phyloP scores from a whole-genome alignment of 2,797 vertebrate genomes.

The Bovichtus variegatus region DNA sequence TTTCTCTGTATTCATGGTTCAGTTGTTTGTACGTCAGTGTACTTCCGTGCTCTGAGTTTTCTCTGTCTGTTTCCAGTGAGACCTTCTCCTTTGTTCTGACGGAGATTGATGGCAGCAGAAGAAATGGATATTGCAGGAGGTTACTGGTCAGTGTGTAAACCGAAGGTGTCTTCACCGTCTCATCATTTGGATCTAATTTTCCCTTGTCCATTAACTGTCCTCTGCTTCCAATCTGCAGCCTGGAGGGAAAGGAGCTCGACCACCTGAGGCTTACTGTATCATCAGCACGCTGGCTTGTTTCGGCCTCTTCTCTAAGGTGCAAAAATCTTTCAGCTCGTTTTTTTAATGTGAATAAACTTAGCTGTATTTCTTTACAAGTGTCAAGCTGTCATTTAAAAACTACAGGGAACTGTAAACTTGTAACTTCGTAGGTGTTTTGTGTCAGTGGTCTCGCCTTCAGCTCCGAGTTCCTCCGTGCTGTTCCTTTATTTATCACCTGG shows the following conservation, averaged over 20 bases:
- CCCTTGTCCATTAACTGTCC: not conserved
- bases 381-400: not conserved
- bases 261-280: constrained; percentile 95
- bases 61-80: constrained; percentile 84
- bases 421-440: not conserved
- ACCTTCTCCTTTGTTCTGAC: constrained; percentile 98
- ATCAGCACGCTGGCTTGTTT: constrained; percentile 96
- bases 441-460: not conserved
- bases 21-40: not conserved
- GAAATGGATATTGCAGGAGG: constrained; percentile 95
- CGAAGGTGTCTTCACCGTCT: not conserved
- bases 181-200: not conserved
- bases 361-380: not conserved
- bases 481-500: not conserved
- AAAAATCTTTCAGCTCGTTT: not conserved
- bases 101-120: constrained; percentile 93
- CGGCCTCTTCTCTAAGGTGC: constrained; percentile 96
- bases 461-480: not conserved
- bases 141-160: constrained; percentile 88
- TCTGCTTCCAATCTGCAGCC: constrained; percentile 81
- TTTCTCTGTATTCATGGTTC: not conserved
- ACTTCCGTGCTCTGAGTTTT: constrained; percentile 5
- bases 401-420: not conserved
- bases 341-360: too few relatives aligned
- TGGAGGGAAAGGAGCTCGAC: constrained; percentile 87